Conservation (phyloP, 2,888 invertebrate species). For the Heliconius ethilla region DNA sequence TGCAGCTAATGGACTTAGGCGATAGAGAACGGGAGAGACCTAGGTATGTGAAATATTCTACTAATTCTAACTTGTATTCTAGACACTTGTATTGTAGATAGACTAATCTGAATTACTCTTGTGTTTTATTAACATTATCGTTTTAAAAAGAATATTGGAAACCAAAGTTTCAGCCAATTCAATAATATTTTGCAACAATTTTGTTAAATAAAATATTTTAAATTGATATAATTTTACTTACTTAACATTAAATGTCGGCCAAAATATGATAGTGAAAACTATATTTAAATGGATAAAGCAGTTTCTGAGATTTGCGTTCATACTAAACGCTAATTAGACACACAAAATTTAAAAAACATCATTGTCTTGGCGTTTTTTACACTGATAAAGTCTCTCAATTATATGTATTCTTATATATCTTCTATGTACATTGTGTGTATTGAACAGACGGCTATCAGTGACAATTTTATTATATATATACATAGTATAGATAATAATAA, state of each 20-base stretch:
- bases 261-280: not conserved
- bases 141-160: too few relatives aligned
- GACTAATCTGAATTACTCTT: not conserved
- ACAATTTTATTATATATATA: not conserved
- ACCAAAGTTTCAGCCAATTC: too few relatives aligned
- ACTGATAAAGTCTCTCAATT: too few relatives aligned
- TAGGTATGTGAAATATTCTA: not conserved
- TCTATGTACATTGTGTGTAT: not conserved
- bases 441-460: not conserved
- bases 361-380: too few relatives aligned
- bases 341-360: too few relatives aligned
- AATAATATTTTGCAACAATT: not conserved
- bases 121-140: not conserved
- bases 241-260: not conserved
- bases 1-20: slow-evolving; percentile 77
- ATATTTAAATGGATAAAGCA: not conserved
- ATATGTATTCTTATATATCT: not conserved
- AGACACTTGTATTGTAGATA: too few relatives aligned
- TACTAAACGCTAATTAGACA: too few relatives aligned
- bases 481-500: not conserved
- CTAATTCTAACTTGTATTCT: not conserved
- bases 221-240: not conserved
- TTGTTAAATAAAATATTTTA: not conserved
- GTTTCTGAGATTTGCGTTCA: too few relatives aligned
- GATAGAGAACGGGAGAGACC: slow-evolving; percentile 48